Conservation (phyloP, 2,888 invertebrate species). For the Diplolepis rosae region DNA sequence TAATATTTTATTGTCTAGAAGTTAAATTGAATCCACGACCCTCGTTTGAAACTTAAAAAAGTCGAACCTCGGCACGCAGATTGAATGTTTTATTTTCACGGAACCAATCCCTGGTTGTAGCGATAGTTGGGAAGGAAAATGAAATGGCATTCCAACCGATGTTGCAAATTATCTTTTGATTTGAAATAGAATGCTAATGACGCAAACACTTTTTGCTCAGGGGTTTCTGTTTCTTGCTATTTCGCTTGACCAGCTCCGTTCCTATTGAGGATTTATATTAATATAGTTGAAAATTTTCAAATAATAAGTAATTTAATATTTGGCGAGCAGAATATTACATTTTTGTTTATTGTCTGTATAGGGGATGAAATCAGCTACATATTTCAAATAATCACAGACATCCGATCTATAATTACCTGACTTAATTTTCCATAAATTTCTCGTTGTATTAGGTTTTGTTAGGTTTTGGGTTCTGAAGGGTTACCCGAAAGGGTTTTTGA, state of each 20-base stretch:
- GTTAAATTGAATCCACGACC: slow-evolving; percentile 30
- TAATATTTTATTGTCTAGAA: slow-evolving; percentile 29
- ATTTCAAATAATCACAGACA: not conserved
- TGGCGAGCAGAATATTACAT: not conserved
- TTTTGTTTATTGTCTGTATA: not conserved
- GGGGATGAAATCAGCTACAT: not conserved
- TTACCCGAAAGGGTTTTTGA: slow-evolving; percentile 4
- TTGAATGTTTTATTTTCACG: slow-evolving; percentile 27
- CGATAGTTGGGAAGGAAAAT: not conserved
- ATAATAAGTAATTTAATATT: not conserved
- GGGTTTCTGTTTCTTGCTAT: not conserved
- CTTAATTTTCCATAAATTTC: not conserved
- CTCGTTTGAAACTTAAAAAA: slow-evolving; percentile 25
- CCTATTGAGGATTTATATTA: not conserved
- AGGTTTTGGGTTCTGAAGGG: slow-evolving; percentile 3
- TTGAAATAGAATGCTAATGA: slow-evolving; percentile 24
- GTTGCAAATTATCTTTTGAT: slow-evolving; percentile 30
- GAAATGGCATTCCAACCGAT: slow-evolving; percentile 15
- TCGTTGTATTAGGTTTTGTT: slow-evolving; percentile 10
- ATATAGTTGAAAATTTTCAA: too few species aligned
- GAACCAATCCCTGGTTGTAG: slow-evolving; percentile 2
- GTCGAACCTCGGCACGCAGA: slow-evolving; percentile 26
- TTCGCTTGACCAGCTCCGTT: not conserved
- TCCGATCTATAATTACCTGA: slow-evolving; percentile 5
- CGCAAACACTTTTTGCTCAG: slow-evolving; percentile 7